A percentile compares a stretch with the other conserved stretches of the same genome.
phyloP scores from a whole-genome alignment of 1,140 invertebrate species.

The Anthonomus grandis region DNA sequence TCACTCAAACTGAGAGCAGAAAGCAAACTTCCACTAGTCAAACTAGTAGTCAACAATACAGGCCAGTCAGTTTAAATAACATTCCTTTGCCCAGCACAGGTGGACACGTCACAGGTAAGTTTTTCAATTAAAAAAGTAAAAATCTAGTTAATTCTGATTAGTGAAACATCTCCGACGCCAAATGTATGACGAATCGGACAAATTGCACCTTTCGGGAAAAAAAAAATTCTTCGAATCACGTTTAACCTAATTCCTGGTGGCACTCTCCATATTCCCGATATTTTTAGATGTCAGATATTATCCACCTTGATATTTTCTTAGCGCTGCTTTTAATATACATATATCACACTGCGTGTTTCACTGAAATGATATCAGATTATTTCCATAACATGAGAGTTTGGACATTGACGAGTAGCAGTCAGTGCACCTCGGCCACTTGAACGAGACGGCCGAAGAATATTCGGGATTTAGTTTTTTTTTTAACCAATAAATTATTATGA shows the following conservation, averaged over 20 bases:
- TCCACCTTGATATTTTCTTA: slow-evolving; percentile 41
- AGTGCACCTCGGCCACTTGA: slow-evolving; percentile 12
- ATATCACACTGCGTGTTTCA: slow-evolving; percentile 16
- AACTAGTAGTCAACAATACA: slow-evolving; percentile 51
- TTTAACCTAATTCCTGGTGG: slow-evolving; percentile 39
- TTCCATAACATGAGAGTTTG: slow-evolving; percentile 16
- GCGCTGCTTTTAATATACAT: slow-evolving; percentile 26
- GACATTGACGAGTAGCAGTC: slow-evolving; percentile 16
- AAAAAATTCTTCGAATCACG: too few species aligned
- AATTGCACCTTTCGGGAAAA: too few species aligned
- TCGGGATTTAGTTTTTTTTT: background rate
- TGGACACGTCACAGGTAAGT: slow-evolving; percentile 68
- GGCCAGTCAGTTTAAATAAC: slow-evolving; percentile 65
- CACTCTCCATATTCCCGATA: slow-evolving; percentile 42
- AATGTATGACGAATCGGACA: too few species aligned
- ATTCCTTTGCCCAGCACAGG: slow-evolving; percentile 70
- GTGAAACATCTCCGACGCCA: too few species aligned
- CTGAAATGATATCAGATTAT: slow-evolving; percentile 20
- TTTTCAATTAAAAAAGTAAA: too few species aligned
- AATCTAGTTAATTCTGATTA: too few species aligned
- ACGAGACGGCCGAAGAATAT: slow-evolving; percentile 1
- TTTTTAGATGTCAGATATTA: slow-evolving; percentile 48
- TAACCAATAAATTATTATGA: background rate
- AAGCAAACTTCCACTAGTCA: slow-evolving; percentile 35
- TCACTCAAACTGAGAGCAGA: slow-evolving; percentile 34